These are phyloP conservation scores for Dendrolimus punctatus DNA, from an alignment of 1,140 invertebrate genomes.

Conservation along the genomic window DNA sequence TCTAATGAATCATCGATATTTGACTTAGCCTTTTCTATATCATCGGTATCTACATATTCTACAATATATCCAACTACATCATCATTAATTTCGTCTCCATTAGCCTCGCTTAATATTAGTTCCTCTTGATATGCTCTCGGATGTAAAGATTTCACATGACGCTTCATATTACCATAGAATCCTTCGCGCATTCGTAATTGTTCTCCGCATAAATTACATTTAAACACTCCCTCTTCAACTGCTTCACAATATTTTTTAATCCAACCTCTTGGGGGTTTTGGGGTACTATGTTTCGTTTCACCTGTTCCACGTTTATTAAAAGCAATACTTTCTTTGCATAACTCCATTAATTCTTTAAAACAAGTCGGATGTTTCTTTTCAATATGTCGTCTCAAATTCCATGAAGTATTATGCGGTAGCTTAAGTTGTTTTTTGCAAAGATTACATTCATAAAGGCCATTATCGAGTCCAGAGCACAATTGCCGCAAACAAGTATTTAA, in stretches of 20 bases:
- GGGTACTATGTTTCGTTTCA: no score
- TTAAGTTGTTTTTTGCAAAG: not conserved
- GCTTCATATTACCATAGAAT: slow-evolving; percentile 4
- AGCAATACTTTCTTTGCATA: not conserved
- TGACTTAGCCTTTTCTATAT: not conserved
- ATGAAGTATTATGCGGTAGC: not conserved
- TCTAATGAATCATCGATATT: not conserved
- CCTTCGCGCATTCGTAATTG: slow-evolving; percentile 1
- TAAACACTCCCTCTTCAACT: not conserved
- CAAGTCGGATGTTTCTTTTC: not conserved
- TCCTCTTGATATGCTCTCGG: not conserved
- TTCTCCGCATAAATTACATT: slow-evolving; percentile 1
- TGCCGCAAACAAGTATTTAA: not conserved
- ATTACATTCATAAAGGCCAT: not conserved
- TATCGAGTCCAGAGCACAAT: not conserved
- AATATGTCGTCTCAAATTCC: slow-evolving; percentile 6
- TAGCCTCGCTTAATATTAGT: not conserved
- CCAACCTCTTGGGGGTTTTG: no score
- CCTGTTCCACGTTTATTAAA: no score
- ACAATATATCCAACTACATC: not conserved
- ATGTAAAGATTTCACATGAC: slow-evolving; percentile 1
- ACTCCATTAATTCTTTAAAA: slow-evolving; percentile 1
- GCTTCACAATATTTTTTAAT: no score
- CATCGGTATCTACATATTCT: slow-evolving; percentile 4
- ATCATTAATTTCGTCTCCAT: not conserved